Conservation (phyloP, 2,113 vertebrate genomes). For the Mormyrus lacerda region DNA sequence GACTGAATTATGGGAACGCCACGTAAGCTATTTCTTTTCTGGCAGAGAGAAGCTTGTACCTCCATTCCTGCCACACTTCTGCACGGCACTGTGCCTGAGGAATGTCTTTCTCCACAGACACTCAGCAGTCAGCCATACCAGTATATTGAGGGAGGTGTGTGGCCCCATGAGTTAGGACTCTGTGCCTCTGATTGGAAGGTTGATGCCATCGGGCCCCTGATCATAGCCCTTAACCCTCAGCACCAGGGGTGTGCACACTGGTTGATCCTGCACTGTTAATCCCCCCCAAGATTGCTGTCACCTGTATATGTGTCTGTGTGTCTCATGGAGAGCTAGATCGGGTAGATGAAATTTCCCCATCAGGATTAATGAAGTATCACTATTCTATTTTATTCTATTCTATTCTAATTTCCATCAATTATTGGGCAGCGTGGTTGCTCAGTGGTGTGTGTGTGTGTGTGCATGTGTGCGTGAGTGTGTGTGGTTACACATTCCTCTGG, state of each 20-base stretch:
- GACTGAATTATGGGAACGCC: neutral
- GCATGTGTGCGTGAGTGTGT: neutral
- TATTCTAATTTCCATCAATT: neutral
- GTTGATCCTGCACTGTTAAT: no score
- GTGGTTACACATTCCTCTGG: neutral
- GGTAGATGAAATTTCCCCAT: neutral
- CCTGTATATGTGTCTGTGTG: neutral
- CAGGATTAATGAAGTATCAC: neutral
- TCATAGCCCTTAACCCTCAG: neutral
- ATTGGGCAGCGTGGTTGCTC: neutral
- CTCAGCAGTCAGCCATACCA: neutral
- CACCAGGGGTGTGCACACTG: neutral
- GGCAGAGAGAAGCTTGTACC: neutral
- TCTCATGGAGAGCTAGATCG: neutral
- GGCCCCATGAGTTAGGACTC: neutral
- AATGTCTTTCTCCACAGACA: constrained; percentile 52
- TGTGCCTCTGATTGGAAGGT: neutral
- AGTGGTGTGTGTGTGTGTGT: neutral
- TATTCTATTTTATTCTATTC: neutral
- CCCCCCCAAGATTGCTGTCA: neutral
- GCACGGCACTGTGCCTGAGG: constrained; percentile 55
- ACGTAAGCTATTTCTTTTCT: neutral
- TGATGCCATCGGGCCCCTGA: neutral
- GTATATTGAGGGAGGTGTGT: neutral
- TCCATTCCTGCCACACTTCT: constrained; percentile 4